Percentiles rank a stretch among this genome's conserved stretches.
Evolutionary conservation across 2,113 vertebrate genomes (phyloP).

Genomic region (Periophthalmus modestus): DNA sequence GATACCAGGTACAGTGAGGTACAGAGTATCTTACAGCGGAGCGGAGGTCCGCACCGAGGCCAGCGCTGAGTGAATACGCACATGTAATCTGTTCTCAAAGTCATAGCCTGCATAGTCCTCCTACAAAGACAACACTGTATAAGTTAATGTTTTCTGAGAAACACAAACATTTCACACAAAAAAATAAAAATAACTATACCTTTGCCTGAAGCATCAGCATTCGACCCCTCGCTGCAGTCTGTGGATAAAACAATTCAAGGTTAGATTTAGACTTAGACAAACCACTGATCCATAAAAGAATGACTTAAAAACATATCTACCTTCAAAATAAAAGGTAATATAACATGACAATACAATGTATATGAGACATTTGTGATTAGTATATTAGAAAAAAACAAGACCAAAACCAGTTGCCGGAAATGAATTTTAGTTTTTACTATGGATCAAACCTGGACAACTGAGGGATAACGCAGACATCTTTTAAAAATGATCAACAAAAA

Average conservation of each 20-base stretch:
- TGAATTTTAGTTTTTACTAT: no score
- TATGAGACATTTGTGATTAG: no score
- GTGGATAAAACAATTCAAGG: conserved; percentile 8
- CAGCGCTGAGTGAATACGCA: conserved; percentile 92
- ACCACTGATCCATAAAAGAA: no score
- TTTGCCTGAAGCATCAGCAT: conserved; percentile 91
- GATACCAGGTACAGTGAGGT: conserved; percentile 5
- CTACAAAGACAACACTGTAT: conserved; percentile 59
- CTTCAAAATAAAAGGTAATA: background rate
- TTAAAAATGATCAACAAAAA: no score
- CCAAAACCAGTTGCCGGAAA: no score
- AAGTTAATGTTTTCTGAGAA: background rate
- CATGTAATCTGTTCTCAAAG: conserved; percentile 95
- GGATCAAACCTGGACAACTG: no score
- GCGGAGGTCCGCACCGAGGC: conserved; percentile 83
- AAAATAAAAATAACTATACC: conserved; percentile 70
- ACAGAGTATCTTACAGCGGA: conserved; percentile 76
- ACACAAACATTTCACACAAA: background rate
- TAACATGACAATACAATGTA: no score
- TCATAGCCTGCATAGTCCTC: conserved; percentile 92
- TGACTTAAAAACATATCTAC: background rate
- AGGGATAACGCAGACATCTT: no score
- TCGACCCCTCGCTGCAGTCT: conserved; percentile 86
- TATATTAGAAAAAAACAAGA: no score
- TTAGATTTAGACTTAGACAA: background rate